These are phyloP conservation scores for Chrysaora quinquecirrha DNA, from an alignment of 30 jellyfish, hydroid and myxozoan species.

Conservation along the genomic window DNA sequence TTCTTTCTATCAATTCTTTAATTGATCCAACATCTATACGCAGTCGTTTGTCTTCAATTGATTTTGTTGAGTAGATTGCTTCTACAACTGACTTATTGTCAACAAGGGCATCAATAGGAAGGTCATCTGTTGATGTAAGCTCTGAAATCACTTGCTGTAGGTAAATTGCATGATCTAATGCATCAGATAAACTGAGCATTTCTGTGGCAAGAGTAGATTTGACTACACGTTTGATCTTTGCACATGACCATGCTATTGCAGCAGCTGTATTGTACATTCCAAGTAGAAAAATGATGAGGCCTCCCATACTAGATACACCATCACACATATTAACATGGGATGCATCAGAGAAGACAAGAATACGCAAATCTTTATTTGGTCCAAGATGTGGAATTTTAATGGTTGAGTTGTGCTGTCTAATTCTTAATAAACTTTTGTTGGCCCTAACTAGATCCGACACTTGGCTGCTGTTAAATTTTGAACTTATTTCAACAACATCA, in stretches of 20 bases:
- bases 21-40: conserved; percentile 32
- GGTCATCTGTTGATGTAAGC: too few relatives aligned
- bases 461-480: conserved; percentile 4
- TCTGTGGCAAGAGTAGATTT: background rate
- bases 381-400: background rate
- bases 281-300: background rate
- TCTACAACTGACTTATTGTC: background rate
- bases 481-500: conserved; percentile 38
- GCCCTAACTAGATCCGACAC: conserved; percentile 15
- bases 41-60: conserved; percentile 30
- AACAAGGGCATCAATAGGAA: conserved; percentile 11
- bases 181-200: background rate
- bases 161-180: background rate
- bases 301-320: background rate
- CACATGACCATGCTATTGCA: background rate
- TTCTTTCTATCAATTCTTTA: conserved; percentile 3
- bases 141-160: background rate
- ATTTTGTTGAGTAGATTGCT: conserved; percentile 13
- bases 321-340: background rate
- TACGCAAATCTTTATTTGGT: background rate
- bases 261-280: background rate
- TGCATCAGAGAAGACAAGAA: background rate
- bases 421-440: background rate
- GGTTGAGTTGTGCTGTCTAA: background rate
- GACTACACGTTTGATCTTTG: background rate